These are phyloP conservation scores for Merops nubicus DNA, from an alignment of 2,113 vertebrate species.

Conservation along the genomic window DNA sequence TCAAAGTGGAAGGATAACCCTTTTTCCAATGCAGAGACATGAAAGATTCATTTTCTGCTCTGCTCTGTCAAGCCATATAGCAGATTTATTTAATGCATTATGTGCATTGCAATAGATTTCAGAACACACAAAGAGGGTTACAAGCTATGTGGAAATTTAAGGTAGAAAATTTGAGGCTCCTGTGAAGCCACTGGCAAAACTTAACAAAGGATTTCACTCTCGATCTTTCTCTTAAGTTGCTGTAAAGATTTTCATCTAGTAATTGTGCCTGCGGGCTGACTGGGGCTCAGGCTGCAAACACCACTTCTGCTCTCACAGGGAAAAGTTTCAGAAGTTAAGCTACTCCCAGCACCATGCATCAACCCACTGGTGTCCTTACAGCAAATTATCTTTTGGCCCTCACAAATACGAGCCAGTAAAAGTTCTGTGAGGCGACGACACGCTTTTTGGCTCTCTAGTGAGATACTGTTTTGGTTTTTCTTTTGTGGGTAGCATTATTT, in stretches of 20 bases:
- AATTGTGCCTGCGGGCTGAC: slow-evolving; percentile 7
- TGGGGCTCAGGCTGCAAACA: neutral
- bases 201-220: neutral
- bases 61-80: neutral
- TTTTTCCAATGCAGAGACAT: neutral
- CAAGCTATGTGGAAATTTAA: neutral
- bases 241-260: slow-evolving; percentile 1
- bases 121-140: neutral
- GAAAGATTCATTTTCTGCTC: slow-evolving; percentile 2
- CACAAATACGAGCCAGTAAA: rapidly evolving
- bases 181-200: slow-evolving; percentile 19
- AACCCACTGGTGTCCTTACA: neutral
- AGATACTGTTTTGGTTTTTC: neutral
- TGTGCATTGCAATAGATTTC: neutral
- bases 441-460: neutral
- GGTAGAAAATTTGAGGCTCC: neutral
- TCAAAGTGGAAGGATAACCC: slow-evolving; percentile 21
- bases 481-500: neutral
- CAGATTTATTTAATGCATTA: slow-evolving; percentile 17
- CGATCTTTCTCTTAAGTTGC: neutral
- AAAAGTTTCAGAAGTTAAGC: neutral
- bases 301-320: neutral
- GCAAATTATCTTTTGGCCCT: neutral
- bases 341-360: neutral
- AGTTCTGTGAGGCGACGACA: neutral